These are phyloP conservation scores for Gouania willdenowi DNA, from an alignment of 2,797 vertebrate genomes.

Conservation along the genomic window DNA sequence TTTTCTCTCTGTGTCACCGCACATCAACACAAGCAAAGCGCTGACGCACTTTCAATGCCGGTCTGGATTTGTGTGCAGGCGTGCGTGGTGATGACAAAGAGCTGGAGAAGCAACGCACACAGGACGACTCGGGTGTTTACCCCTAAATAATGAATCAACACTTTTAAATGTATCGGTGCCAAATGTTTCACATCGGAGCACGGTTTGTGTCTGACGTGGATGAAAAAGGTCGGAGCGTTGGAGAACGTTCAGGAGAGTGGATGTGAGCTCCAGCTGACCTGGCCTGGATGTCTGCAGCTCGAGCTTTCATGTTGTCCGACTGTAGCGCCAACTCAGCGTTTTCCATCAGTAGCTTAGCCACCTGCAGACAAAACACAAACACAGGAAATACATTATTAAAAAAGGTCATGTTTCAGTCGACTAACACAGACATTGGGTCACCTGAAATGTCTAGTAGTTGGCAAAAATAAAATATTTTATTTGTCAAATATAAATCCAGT, in stretches of 20 bases:
- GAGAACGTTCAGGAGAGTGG: conserved; percentile 16
- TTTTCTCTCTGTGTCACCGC: conserved; percentile 23
- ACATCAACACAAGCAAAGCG: conserved; percentile 61
- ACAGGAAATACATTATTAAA: no score
- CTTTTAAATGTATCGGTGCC: no score
- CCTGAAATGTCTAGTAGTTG: no score
- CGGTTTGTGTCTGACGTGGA: not conserved
- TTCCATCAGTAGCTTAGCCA: conserved; percentile 63
- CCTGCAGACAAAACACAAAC: conserved; percentile 42
- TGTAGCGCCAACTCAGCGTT: conserved; percentile 68
- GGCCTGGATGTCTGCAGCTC: conserved; percentile 56
- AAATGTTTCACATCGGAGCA: no score
- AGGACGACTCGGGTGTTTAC: conserved; percentile 6
- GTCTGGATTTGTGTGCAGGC: conserved; percentile 49
- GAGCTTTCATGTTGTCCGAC: conserved; percentile 62
- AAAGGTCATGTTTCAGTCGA: no score
- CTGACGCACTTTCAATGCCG: conserved; percentile 40
- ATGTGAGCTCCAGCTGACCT: conserved; percentile 55
- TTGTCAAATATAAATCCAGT: no score
- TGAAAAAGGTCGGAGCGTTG: not conserved
- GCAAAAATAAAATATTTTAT: no score
- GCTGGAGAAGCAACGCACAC: conserved; percentile 20
- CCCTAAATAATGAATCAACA: not conserved
- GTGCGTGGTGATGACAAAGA: conserved; percentile 21
- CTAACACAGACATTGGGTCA: no score